Evolutionary conservation across 2,113 vertebrate species (phyloP), one percentile per base, ranked within the genome.

Genomic region (Rhabdornis inornatus): DNA sequence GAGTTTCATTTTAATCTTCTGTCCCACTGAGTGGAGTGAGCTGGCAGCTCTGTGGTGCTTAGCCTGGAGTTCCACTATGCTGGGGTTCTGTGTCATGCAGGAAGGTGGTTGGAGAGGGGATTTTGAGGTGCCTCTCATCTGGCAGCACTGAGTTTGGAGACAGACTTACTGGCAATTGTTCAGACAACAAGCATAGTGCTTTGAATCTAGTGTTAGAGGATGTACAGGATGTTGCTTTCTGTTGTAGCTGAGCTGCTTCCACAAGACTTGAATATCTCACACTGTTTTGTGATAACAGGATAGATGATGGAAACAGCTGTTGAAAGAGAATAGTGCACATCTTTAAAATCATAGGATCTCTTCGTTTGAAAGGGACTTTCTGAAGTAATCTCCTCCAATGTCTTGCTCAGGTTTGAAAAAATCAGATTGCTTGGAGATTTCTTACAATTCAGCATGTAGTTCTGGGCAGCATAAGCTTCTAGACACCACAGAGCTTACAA

Each of bases 21-120:
- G n/a, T 75, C 40, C 31, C 7, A 31, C 8, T 0, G 0, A 3
- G 7, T 4, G 50, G 50, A 52, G 50, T 16, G 15, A 52, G 50
- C 50, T 30, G 50, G 50, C 6, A 11, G 21, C 21, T 47, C 45
- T 52, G 50, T 28, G 25, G 15, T 50, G 49, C 24, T 16, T 27
- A 27, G 25, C 15, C 49, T 50, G 49, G 25, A 50, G 49, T 50
- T 15, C 15, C 49, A 50, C 49, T 27, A 9, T 16, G 15, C 50
- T 52, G 25, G 15, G 27, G 15, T 52, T 18, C 27, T 52, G 27
- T 52, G 50, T 16, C 50, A 18, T 30, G 50, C 50, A 52, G 27
- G 50, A 52, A 52, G 50, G 50, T 52, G 10, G 27, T 30, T 28
- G 50, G 27, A 52, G 50, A 52, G 50, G 50, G 27, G 27, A 52